These are phyloP conservation scores for Ceryle rudis DNA, from an alignment of 2,797 vertebrate species.

Conservation along the genomic window DNA sequence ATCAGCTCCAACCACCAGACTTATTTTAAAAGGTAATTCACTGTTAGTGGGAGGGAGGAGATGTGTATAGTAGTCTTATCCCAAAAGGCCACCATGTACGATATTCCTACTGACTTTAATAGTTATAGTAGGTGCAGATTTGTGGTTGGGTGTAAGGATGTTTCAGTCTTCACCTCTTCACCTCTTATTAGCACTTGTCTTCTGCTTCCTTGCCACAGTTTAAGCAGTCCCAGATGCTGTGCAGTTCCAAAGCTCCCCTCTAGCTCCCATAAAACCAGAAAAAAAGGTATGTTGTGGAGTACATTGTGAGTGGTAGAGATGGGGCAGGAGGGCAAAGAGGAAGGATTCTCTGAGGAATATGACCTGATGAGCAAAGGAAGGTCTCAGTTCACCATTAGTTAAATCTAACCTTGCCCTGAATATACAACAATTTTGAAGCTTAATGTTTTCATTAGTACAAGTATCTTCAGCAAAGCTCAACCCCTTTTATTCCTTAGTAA, in stretches of 20 bases:
- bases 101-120: constrained; percentile 36
- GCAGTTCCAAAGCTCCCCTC: neutral
- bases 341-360: neutral
- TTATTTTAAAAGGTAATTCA: neutral
- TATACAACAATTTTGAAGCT: neutral
- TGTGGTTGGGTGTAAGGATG: constrained; percentile 39
- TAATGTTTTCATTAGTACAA: neutral
- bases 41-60: neutral
- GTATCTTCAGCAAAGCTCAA: neutral
- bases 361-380: neutral
- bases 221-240: constrained; percentile 61
- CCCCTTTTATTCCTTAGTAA: neutral
- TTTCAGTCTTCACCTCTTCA: constrained; percentile 57
- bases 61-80: neutral
- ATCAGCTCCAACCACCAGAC: neutral
- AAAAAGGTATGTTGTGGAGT: neutral
- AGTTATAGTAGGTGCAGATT: constrained; percentile 48
- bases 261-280: constrained; percentile 17
- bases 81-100: constrained; percentile 23
- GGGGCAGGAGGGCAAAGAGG: neutral
- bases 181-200: constrained; percentile 68
- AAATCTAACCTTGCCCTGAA: neutral
- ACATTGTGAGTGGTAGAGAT: neutral
- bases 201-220: constrained; percentile 46
- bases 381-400: neutral